phyloP scores from a whole-genome alignment of 2,113 vertebrate species.

The Vidua macroura region DNA sequence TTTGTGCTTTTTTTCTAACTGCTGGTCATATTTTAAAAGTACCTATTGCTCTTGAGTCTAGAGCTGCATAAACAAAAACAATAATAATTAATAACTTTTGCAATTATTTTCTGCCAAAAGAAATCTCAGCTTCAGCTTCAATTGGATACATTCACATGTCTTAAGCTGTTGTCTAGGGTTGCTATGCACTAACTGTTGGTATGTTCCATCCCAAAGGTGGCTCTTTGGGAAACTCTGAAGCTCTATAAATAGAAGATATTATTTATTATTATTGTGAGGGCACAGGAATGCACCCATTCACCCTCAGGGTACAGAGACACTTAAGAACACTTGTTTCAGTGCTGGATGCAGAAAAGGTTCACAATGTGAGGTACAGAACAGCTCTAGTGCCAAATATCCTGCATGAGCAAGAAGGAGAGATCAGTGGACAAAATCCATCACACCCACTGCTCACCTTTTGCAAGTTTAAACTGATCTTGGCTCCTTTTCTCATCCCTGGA shows the following conservation, averaged over 20 bases:
- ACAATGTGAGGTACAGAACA: neutral
- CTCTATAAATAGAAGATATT: constrained; percentile 49
- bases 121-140: constrained; percentile 39
- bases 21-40: constrained; percentile 7
- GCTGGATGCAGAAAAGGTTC: neutral
- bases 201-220: neutral
- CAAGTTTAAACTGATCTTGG: neutral
- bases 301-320: neutral
- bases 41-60: constrained; percentile 12
- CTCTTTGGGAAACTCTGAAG: constrained; percentile 9
- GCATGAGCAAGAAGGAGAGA: neutral
- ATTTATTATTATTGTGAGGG: neutral
- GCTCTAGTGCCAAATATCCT: neutral
- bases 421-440: neutral
- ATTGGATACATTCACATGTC: neutral
- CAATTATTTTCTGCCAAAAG: constrained; percentile 41
- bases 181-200: neutral
- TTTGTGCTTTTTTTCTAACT: neutral
- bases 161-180: constrained; percentile 16
- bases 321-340: neutral
- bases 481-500: neutral
- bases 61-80: constrained; percentile 4
- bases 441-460: neutral
- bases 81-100: constrained; percentile 56
- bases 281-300: neutral